A percentile compares a stretch with the other conserved stretches of the same genome.
Conservation (phyloP, 2,113 vertebrate species). For the Ancistrus triradiatus region DNA sequence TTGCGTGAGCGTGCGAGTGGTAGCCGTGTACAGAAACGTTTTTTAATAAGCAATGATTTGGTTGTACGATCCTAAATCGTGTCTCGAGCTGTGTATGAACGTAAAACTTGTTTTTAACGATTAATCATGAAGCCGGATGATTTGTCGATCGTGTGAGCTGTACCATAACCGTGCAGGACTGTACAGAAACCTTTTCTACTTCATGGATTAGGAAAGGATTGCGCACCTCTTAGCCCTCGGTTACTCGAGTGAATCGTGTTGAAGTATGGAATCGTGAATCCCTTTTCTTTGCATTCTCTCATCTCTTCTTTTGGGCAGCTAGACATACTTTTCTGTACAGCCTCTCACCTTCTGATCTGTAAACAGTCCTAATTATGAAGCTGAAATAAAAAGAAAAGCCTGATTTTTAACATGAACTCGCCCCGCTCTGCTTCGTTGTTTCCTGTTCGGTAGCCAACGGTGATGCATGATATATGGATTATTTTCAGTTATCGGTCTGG, state of each 20-base stretch:
- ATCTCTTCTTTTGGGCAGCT: background rate
- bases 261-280: background rate
- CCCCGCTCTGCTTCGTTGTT: background rate
- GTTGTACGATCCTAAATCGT: slow-evolving; percentile 59
- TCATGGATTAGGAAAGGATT: slow-evolving; percentile 43
- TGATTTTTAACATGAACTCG: background rate
- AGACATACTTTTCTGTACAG: background rate
- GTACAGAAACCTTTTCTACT: slow-evolving; percentile 62
- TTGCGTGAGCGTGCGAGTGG: slow-evolving; percentile 57
- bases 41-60: slow-evolving; percentile 72
- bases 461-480: too few species aligned
- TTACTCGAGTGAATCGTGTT: background rate
- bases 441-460: background rate
- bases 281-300: background rate
- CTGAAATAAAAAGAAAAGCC: background rate
- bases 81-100: slow-evolving; percentile 48
- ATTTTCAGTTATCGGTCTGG: too few species aligned
- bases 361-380: background rate
- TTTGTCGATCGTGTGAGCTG: slow-evolving; percentile 52
- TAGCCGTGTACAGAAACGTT: slow-evolving; percentile 87
- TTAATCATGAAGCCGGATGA: slow-evolving; percentile 53
- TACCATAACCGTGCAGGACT: background rate
- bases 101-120: background rate
- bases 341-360: background rate
- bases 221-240: background rate